A percentile compares a stretch with the other conserved stretches of the same genome.
phyloP scores from a whole-genome alignment of 1,140 invertebrate genomes.

The Epicauta chinensis region DNA sequence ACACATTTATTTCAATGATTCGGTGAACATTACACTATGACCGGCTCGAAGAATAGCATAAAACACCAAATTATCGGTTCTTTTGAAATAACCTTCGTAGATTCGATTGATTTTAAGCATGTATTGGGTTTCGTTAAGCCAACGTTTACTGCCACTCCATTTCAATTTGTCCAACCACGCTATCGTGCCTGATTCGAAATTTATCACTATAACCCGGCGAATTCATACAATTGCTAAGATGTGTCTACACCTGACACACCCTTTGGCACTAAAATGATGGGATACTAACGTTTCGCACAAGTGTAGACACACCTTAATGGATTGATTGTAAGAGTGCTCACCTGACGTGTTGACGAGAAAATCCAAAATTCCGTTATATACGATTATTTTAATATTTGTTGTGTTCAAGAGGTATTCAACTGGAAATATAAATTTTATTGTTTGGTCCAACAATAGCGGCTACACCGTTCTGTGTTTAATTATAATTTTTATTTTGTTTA shows the following conservation, averaged over 20 bases:
- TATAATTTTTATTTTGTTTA: too few relatives aligned
- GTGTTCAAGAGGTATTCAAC: conserved; percentile 44
- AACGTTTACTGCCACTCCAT: conserved; percentile 21
- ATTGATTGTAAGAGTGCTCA: conserved; percentile 19
- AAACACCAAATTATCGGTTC: conserved; percentile 37
- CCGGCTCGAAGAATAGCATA: conserved; percentile 52
- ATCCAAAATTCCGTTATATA: conserved; percentile 47
- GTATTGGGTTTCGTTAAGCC: conserved; percentile 19
- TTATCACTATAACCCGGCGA: not conserved
- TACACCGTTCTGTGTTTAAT: too few relatives aligned
- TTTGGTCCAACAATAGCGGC: too few relatives aligned
- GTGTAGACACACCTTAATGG: too few relatives aligned
- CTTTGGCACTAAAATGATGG: too few relatives aligned
- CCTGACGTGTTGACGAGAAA: conserved; percentile 46
- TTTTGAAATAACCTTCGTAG: conserved; percentile 29
- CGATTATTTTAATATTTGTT: conserved; percentile 41
- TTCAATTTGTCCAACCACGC: conserved; percentile 29
- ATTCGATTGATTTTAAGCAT: conserved; percentile 23
- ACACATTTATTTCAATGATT: not conserved
- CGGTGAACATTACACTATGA: conserved; percentile 47
- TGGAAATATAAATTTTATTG: conserved; percentile 35
- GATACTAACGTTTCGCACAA: too few relatives aligned
- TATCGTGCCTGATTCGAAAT: conserved; percentile 20
- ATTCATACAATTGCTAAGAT: too few relatives aligned
- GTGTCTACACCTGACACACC: too few relatives aligned